Evolutionary conservation across 2,888 invertebrate genomes (phyloP), one percentile per base, ranked within the genome.

Genomic region (Andrena minutula): DNA sequence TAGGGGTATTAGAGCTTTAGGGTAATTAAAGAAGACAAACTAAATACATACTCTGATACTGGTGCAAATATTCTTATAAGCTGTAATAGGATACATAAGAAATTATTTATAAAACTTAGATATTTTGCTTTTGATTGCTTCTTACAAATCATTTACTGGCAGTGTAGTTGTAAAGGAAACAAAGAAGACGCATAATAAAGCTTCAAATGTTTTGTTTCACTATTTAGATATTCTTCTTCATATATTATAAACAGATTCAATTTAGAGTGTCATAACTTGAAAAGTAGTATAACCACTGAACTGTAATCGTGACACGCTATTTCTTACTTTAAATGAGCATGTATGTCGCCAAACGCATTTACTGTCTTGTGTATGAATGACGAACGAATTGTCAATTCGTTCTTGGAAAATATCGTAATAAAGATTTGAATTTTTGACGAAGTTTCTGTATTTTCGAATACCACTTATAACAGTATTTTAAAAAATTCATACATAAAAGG

Each of bases 141-240:
- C 28, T 26, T 12, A 2, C 5, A 58, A 30, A 28, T 58, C 2
- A 16, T 28, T 58, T 60, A 3, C 30, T 10, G n/a, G 1, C 61
- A 7, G 12, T 23, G 53, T 7, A 60, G 41, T 30, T 41, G 10
- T 23, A 26, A 70, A 30, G 20, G 49, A 75, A 71, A 74, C 51
- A 47, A 56, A 51, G 47, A 7, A 66, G 47, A 56, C 8, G 26
- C 8, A 35, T 58, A 47, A 53, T 30, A n/a, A n/a, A 35, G 10
- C 56, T 66, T 75, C 82, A 68, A 71, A 61, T 75, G 64, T 82
- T 79, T 79, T 56, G 10, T 56, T 79, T 49, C 56, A 2, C 23
- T 66, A 61, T 75, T 4, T 51, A 35, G 2, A 79, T 63, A 63
- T 49, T 61, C 47, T 30, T 68, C 4, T 28, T 20, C 20, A 51